A percentile compares a stretch with the other conserved stretches of the same genome.
Conservation (phyloP, 2,113 vertebrate species). For the Chascanopsetta lugubris region DNA sequence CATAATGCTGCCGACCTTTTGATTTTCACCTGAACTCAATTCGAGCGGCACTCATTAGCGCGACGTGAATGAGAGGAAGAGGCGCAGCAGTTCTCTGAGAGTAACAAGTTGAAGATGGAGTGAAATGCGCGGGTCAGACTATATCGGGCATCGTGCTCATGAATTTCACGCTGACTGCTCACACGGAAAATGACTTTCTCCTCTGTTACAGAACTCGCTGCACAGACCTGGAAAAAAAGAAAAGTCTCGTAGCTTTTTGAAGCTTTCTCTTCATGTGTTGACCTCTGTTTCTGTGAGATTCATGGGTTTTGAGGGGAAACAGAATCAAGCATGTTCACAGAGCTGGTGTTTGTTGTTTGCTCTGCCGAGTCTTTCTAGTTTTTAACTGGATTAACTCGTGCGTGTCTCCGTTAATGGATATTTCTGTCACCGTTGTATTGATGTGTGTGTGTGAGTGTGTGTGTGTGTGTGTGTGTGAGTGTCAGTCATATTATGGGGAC, state of each 20-base stretch:
- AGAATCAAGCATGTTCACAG: too few relatives aligned
- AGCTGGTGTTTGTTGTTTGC: not conserved
- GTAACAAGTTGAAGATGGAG: not conserved
- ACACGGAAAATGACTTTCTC: not conserved
- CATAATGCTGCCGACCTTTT: not conserved
- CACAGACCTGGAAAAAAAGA: not conserved
- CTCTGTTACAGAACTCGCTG: not conserved
- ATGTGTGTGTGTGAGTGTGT: not conserved
- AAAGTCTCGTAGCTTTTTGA: not conserved
- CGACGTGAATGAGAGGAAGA: not conserved
- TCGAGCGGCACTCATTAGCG: not conserved
- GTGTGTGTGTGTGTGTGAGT: too few relatives aligned
- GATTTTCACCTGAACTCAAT: not conserved
- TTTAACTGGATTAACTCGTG: not conserved
- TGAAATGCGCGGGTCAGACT: not conserved
- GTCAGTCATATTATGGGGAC: too few relatives aligned
- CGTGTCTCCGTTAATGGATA: not conserved
- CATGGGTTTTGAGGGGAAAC: not conserved
- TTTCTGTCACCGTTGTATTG: slow-evolving; percentile 1
- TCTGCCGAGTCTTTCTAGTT: not conserved
- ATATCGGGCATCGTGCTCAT: not conserved
- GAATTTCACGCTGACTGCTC: slow-evolving; percentile 8
- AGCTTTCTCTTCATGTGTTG: not conserved
- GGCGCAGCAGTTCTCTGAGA: not conserved
- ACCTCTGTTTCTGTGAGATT: not conserved